phyloP scores from a whole-genome alignment of 2,797 vertebrate species.

The Sphenodon punctatus region DNA sequence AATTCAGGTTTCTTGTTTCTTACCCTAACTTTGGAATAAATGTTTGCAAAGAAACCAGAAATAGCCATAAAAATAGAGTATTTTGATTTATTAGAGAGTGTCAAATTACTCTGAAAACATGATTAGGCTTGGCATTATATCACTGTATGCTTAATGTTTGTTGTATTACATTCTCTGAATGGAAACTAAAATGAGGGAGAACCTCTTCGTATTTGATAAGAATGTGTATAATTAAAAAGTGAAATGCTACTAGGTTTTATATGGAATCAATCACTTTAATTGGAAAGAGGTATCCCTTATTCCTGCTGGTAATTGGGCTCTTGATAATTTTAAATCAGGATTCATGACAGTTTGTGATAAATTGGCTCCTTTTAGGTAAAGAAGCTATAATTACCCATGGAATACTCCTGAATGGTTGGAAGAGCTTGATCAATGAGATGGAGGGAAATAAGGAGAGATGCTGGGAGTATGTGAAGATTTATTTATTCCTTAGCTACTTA shows the following conservation, averaged over 20 bases:
- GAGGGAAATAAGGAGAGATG: conserved; percentile 22
- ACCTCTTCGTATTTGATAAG: conserved; percentile 53
- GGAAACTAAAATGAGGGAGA: conserved; percentile 57
- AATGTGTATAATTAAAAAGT: conserved; percentile 68
- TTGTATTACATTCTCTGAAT: conserved; percentile 26
- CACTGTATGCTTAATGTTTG: conserved; percentile 52
- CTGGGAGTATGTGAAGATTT: conserved; percentile 32
- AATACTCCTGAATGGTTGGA: conserved; percentile 58
- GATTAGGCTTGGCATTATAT: conserved; percentile 8
- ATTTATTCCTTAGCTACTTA: conserved; percentile 39
- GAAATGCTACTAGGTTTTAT: conserved; percentile 52
- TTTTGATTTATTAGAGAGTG: conserved; percentile 20
- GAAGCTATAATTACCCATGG: conserved; percentile 60
- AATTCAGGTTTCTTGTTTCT: background rate
- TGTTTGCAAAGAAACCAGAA: background rate
- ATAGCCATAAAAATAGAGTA: background rate
- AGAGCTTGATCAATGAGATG: conserved; percentile 56
- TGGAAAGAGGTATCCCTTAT: conserved; percentile 55
- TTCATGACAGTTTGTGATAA: conserved; percentile 67
- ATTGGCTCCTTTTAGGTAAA: conserved; percentile 63
- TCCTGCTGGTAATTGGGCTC: conserved; percentile 62
- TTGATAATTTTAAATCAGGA: conserved; percentile 65
- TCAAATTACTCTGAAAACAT: conserved; percentile 22
- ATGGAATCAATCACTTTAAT: conserved; percentile 73
- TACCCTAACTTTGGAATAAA: background rate